A percentile compares a stretch with the other conserved stretches of the same genome.
Conservation (phyloP, 1,140 invertebrate genomes). For the Drosophila quadrilineata region DNA sequence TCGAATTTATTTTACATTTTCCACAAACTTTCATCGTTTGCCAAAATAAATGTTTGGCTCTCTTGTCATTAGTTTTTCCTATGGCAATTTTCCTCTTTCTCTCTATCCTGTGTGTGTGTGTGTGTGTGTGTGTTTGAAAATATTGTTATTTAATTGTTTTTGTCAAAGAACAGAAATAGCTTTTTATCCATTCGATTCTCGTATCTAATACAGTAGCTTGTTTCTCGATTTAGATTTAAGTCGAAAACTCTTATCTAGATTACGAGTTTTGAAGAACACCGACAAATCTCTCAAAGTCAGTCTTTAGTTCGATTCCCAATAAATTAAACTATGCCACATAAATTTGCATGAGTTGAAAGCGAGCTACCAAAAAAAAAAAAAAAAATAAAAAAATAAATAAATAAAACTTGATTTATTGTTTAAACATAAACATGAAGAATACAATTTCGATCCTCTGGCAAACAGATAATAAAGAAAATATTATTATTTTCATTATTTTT, state of each 20-base stretch:
- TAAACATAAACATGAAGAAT: conserved; percentile 44
- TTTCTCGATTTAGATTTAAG: conserved; percentile 27
- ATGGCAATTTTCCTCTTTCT: background rate
- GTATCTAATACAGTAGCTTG: conserved; percentile 55
- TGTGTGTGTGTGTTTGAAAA: conserved; percentile 22
- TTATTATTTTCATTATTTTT: too few species aligned
- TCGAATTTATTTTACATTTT: conserved; percentile 69
- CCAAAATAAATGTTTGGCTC: conserved; percentile 60
- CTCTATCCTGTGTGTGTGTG: background rate
- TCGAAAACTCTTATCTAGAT: conserved; percentile 11
- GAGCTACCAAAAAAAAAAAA: too few species aligned
- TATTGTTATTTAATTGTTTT: conserved; percentile 72
- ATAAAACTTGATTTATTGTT: conserved; percentile 67
- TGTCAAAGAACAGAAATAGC: conserved; percentile 14
- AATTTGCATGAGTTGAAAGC: conserved; percentile 18
- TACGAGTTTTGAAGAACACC: conserved; percentile 43
- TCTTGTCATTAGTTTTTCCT: conserved; percentile 35
- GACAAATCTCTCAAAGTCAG: conserved; percentile 58
- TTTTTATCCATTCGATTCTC: conserved; percentile 28
- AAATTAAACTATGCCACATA: conserved; percentile 48
- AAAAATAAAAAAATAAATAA: too few species aligned
- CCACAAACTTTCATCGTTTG: conserved; percentile 62
- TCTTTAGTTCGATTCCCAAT: conserved; percentile 36
- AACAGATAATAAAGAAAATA: conserved; percentile 56
- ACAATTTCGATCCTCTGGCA: conserved; percentile 24